Evolutionary conservation across 2,113 vertebrate species (phyloP), one percentile per base, ranked within the genome.

Genomic region (Murina feae): DNA sequence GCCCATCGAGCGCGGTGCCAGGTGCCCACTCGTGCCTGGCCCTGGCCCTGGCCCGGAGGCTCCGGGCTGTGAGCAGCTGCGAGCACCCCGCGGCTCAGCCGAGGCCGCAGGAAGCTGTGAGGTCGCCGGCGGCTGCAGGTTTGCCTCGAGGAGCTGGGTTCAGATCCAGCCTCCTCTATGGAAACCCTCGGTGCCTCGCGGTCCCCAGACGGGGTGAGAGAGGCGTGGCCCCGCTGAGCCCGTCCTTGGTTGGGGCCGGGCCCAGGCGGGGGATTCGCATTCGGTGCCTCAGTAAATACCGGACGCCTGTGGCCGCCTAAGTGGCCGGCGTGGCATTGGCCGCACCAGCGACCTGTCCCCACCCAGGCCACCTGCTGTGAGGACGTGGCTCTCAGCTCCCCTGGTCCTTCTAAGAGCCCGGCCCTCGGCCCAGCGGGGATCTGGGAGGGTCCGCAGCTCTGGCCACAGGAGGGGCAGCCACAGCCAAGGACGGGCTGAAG

Each of bases 1-100:
- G 2, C 10, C 12, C 44, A 5, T 8, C 25, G 6, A 0, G 37
- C 0, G 0, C 0, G 0, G 80, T 11, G 42, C 72, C 28, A 37
- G 81, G 21, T 23, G 37, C 80, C 92, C 75, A 25, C 88, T 37
- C 49, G 42, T 51, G 30, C 60, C 58, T 7, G 39, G 75, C 32
- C 39, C 58, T 7, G 39, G 75, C 32, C 39, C 78, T n/a, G 5
- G 1, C 58, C 53, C 55, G 0, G 11, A 65, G 71, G 14, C 63
- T 12, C 23, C 0, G 35, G 28, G 42, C 86, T 53, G 14, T 1
- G 51, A 20, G 53, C 53, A 2, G 17, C 68, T 37, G 51, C 8
- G 51, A 37, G 68, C 28, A 12, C 4, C 49, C 9, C 1, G 0
- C 25, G 4, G n/a, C 17, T 1, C 79, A 4, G 35, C 68, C 0